These are phyloP conservation scores for Cerastoderma edule DNA, from an alignment of 2,888 invertebrate genomes.

Conservation along the genomic window DNA sequence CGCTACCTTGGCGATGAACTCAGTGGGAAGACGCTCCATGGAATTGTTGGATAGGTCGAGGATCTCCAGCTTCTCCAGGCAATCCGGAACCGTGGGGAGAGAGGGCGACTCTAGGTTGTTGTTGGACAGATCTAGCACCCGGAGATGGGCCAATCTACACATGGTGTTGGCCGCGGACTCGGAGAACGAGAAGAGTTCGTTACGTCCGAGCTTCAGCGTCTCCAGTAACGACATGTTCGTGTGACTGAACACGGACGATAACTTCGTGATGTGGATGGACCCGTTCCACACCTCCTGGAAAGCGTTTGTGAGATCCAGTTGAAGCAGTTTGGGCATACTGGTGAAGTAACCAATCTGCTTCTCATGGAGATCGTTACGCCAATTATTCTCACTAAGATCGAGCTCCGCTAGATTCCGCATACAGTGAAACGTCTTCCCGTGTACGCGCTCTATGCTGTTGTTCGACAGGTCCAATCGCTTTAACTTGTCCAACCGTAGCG, in stretches of 20 bases:
- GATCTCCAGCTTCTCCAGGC: slow-evolving; percentile 47
- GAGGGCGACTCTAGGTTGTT: slow-evolving; percentile 47
- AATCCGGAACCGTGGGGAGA: slow-evolving; percentile 34
- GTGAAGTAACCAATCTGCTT: slow-evolving; percentile 61
- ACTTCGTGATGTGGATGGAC: slow-evolving; percentile 54
- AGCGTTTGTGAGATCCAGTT: slow-evolving; percentile 61
- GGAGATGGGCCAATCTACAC: slow-evolving; percentile 57
- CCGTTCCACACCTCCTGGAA: slow-evolving; percentile 60
- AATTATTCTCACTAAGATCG: slow-evolving; percentile 60
- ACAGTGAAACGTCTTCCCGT: slow-evolving; percentile 69
- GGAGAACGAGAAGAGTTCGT: slow-evolving; percentile 60
- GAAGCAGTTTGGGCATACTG: slow-evolving; percentile 41
- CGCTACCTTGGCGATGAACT: slow-evolving; percentile 42
- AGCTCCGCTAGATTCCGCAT: slow-evolving; percentile 54
- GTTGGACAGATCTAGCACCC: slow-evolving; percentile 57
- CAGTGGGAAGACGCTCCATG: slow-evolving; percentile 35
- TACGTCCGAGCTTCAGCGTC: slow-evolving; percentile 55
- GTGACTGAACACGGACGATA: slow-evolving; percentile 52
- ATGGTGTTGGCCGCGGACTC: slow-evolving; percentile 48
- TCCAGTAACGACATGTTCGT: slow-evolving; percentile 52
- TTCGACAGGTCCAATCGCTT: slow-evolving; percentile 53
- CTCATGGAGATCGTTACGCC: slow-evolving; percentile 53
- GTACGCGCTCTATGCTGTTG: slow-evolving; percentile 60
- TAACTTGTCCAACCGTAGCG: slow-evolving; percentile 35
- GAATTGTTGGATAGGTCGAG: slow-evolving; percentile 65